These are phyloP conservation scores for Decapterus maruadsi DNA, from an alignment of 2,797 vertebrate genomes.

Conservation along the genomic window DNA sequence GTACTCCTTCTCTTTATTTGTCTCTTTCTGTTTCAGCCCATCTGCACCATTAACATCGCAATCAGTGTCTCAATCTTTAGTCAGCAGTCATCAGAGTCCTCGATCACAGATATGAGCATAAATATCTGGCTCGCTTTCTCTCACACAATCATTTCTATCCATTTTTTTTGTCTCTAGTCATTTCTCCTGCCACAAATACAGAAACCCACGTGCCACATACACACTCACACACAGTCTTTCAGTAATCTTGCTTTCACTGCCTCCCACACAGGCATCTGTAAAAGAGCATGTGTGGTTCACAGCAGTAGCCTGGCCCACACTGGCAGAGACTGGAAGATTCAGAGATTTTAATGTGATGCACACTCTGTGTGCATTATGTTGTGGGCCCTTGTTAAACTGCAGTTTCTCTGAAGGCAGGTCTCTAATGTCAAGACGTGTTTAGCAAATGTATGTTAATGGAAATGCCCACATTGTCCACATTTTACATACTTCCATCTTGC, in stretches of 20 bases:
- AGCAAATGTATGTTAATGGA: constrained; percentile 39
- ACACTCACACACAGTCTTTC: constrained; percentile 54
- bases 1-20: constrained; percentile 24
- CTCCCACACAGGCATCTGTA: constrained; percentile 77
- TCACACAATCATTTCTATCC: constrained; percentile 55
- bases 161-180: constrained; percentile 35
- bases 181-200: constrained; percentile 55
- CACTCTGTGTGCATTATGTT: constrained; percentile 38
- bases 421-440: constrained; percentile 55
- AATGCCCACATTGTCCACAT: constrained; percentile 2
- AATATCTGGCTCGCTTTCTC: constrained; percentile 48
- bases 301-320: constrained; percentile 60
- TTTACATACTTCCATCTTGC: constrained; percentile 10
- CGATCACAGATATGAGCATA: constrained; percentile 55
- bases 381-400: constrained; percentile 48
- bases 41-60: constrained; percentile 58
- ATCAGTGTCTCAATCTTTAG: constrained; percentile 52
- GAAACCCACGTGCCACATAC: constrained; percentile 50
- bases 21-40: constrained; percentile 42
- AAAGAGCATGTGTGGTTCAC: constrained; percentile 73
- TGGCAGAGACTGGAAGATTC: constrained; percentile 51
- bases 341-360: constrained; percentile 48
- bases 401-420: constrained; percentile 39
- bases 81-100: constrained; percentile 47
- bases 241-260: constrained; percentile 68